Percentiles rank a stretch among this genome's conserved stretches.
These are phyloP conservation scores for Gambusia holbrooki DNA, from an alignment of 2,113 vertebrate species.

Conservation along the genomic window DNA sequence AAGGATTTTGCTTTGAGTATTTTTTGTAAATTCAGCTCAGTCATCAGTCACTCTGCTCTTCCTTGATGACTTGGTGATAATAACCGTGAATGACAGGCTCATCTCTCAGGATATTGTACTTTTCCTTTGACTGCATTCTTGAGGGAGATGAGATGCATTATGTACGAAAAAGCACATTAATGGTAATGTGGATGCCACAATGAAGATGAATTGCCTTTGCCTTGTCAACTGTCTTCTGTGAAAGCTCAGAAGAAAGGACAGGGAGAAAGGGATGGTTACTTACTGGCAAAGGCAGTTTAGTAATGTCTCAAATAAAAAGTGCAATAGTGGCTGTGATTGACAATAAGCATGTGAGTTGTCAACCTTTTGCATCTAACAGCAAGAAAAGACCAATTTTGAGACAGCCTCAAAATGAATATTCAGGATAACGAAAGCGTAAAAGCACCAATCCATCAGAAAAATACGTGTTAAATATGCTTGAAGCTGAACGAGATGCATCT, in stretches of 20 bases:
- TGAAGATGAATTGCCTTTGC: slow-evolving; percentile 54
- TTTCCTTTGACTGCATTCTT: slow-evolving; percentile 48
- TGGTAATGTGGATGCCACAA: slow-evolving; percentile 40
- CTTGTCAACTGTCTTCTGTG: slow-evolving; percentile 50
- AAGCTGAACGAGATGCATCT: slow-evolving; percentile 8
- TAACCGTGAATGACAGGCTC: slow-evolving; percentile 57
- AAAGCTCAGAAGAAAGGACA: slow-evolving; percentile 12
- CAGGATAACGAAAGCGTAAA: slow-evolving; percentile 20
- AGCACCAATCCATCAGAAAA: slow-evolving; percentile 1
- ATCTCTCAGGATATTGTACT: slow-evolving; percentile 63
- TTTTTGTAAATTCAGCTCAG: neutral
- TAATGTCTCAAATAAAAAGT: slow-evolving; percentile 62
- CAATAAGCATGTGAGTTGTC: slow-evolving; percentile 35
- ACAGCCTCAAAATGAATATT: slow-evolving; percentile 13
- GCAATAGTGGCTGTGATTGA: slow-evolving; percentile 59
- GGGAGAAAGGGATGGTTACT: slow-evolving; percentile 5
- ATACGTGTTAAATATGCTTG: slow-evolving; percentile 32
- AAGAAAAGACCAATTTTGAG: slow-evolving; percentile 17
- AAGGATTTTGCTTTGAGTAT: neutral
- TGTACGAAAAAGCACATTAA: slow-evolving; percentile 48
- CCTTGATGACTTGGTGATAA: slow-evolving; percentile 45
- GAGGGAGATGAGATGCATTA: slow-evolving; percentile 54
- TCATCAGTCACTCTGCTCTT: slow-evolving; percentile 4
- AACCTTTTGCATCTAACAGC: slow-evolving; percentile 1
- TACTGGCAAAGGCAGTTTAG: slow-evolving; percentile 45